Percentiles rank a stretch among this genome's conserved stretches.
These are phyloP conservation scores for Phalangium opilio DNA, from an alignment of 2,888 invertebrate genomes.

Conservation along the genomic window DNA sequence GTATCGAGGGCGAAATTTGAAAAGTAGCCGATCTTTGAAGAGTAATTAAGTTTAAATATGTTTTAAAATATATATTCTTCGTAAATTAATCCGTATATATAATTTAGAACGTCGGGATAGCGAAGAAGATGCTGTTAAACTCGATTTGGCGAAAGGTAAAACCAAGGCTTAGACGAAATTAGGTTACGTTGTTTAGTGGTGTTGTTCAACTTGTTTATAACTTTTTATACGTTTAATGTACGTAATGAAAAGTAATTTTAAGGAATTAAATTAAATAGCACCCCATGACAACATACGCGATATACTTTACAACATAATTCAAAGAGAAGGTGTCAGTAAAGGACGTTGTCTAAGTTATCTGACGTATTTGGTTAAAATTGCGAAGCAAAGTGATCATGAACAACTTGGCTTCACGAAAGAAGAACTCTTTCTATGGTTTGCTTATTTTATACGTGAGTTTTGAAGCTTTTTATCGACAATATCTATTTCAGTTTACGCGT, in stretches of 20 bases:
- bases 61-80: too few species aligned
- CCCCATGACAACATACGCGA: slow-evolving; percentile 41
- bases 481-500: slow-evolving; percentile 53
- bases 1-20: too few species aligned
- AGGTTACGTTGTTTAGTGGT: too few species aligned
- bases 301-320: slow-evolving; percentile 44
- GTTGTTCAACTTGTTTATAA: too few species aligned
- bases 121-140: slow-evolving; percentile 21
- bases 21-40: too few species aligned
- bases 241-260: slow-evolving; percentile 12
- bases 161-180: background rate
- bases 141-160: slow-evolving; percentile 22
- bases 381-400: slow-evolving; percentile 44
- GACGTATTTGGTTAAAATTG: slow-evolving; percentile 70
- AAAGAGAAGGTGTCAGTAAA: slow-evolving; percentile 49
- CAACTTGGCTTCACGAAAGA: slow-evolving; percentile 56
- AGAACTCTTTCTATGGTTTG: slow-evolving; percentile 66
- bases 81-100: too few species aligned
- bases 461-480: background rate
- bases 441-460: background rate
- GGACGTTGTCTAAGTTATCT: slow-evolving; percentile 66
- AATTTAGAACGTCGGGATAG: slow-evolving; percentile 20
- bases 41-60: too few species aligned
- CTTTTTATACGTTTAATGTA: slow-evolving; percentile 1
- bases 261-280: too few species aligned